A percentile compares a stretch with the other conserved stretches of the same genome.
These are phyloP conservation scores for Callionymus lyra DNA, from an alignment of 2,113 vertebrate species.

Conservation along the genomic window DNA sequence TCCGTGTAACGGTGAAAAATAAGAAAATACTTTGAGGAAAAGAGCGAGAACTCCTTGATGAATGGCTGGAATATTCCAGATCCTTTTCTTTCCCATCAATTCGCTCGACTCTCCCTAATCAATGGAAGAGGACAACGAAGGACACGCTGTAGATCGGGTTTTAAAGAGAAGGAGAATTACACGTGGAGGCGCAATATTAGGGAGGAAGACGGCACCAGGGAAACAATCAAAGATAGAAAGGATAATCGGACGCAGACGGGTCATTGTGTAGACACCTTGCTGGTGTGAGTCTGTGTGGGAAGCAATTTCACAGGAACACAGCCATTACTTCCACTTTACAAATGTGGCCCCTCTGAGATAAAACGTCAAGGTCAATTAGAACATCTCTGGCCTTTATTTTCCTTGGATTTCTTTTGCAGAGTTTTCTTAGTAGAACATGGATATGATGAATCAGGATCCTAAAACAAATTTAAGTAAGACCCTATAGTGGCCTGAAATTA, in stretches of 20 bases:
- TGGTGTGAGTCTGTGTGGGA: slow-evolving; percentile 48
- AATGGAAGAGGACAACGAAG: slow-evolving; percentile 31
- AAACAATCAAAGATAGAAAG: slow-evolving; percentile 4
- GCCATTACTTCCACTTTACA: slow-evolving; percentile 33
- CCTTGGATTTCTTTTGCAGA: slow-evolving; percentile 14
- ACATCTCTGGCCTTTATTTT: slow-evolving; percentile 15
- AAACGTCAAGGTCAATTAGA: slow-evolving; percentile 21
- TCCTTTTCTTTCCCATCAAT: slow-evolving; percentile 32
- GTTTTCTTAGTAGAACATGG: slow-evolving; percentile 8
- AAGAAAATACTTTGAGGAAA: slow-evolving; percentile 29
- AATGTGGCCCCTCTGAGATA: slow-evolving; percentile 35
- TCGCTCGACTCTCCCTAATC: slow-evolving; percentile 12
- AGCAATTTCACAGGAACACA: slow-evolving; percentile 41
- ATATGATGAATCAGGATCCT: too few relatives aligned
- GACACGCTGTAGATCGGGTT: slow-evolving; percentile 21
- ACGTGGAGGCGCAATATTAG: slow-evolving; percentile 1
- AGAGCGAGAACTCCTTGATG: slow-evolving; percentile 17
- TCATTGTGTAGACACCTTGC: slow-evolving; percentile 53
- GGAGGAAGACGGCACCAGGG: slow-evolving; percentile 1
- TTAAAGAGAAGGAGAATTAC: slow-evolving; percentile 9
- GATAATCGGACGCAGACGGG: slow-evolving; percentile 27
- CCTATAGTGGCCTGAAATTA: too few relatives aligned
- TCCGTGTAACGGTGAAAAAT: slow-evolving; percentile 20
- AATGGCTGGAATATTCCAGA: slow-evolving; percentile 26
- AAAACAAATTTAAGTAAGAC: too few relatives aligned